These are phyloP conservation scores for Lasius platythorax DNA, from an alignment of 2,888 invertebrate genomes.

Conservation along the genomic window DNA sequence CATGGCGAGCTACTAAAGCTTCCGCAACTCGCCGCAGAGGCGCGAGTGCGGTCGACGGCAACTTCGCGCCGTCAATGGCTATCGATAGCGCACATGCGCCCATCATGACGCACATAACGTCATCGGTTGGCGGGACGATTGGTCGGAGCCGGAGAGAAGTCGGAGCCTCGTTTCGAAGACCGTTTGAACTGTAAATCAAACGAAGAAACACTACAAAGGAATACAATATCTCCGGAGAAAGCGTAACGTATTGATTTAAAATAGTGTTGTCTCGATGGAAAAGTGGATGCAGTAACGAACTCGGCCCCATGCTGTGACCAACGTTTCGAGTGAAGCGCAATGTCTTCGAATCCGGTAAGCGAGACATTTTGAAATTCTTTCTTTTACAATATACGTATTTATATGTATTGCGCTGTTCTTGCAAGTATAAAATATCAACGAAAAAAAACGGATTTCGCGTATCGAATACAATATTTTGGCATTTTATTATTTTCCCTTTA, in stretches of 20 bases:
- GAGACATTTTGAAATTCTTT: not conserved
- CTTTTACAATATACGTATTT: not conserved
- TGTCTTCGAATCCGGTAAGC: not conserved
- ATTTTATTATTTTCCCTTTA: not conserved
- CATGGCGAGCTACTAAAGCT: slow-evolving; percentile 89
- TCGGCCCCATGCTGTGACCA: not conserved
- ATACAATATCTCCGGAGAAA: not conserved
- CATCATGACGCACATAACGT: not conserved
- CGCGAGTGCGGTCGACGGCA: not conserved
- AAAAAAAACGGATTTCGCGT: not conserved
- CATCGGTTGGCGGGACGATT: not conserved
- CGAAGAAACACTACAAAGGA: not conserved
- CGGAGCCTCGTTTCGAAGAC: not conserved
- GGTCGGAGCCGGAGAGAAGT: not conserved
- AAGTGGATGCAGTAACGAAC: not conserved
- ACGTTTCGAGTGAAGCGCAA: not conserved
- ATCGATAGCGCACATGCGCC: not conserved
- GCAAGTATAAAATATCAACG: not conserved
- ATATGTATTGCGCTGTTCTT: not conserved
- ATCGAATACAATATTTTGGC: not conserved
- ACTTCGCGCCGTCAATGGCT: not conserved
- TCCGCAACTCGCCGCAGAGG: not conserved
- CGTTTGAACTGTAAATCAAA: not conserved
- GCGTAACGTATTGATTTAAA: not conserved
- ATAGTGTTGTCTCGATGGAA: not conserved